Base-by-base conservation (phyloP, 1,140 invertebrate species). In the Tetramorium simillimum region DNA sequence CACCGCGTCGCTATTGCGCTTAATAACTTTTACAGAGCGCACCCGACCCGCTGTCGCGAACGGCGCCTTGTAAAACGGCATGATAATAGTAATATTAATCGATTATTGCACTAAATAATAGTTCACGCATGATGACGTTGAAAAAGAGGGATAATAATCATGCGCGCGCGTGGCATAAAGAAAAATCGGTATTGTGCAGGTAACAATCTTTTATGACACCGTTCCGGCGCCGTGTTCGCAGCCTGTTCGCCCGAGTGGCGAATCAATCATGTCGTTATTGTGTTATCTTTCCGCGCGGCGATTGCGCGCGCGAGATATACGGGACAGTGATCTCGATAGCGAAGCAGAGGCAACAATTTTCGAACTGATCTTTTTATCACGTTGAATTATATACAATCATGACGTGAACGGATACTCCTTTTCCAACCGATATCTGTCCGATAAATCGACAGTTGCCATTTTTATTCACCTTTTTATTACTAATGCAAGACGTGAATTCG, bases 51-150 rank as follows among this genome's bases (percentile, higher is more conserved):
- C 62, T n/a, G 67, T 85, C 73, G 43, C 43, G 33, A 21, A 28
- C 40, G 12, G 37, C 73, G 75, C 49, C 37, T 33, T 81, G 58
- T 76, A 60, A 88, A 56, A n/a, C 28, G 43, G 7, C 16, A 77
- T 46, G 46, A 49, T 87, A 67, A 85, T 62, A 75, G 56, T 73
- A 75, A 75, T 75, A 75, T 88, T 92, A 92, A 92, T 91, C 89
- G 88, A 91, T 91, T 89, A 90, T 86, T 63, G 85, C 80, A 84
- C 53, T 24, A 73, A 84, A 84, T 75, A 56, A 84, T 75, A 84
- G 80, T 24, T 60, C 2, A 10, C 67, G 53, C 53, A 33, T 28
- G 28, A 21, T 21, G 24, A 73, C 51, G 37, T 46, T 73, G 69
- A 73, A 73, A 82, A 60, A 62, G 40, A 9, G 37, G n/a, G 33